Evolutionary conservation across 2,797 vertebrate genomes (phyloP).

Genomic region (Peromyscus nudipes): DNA sequence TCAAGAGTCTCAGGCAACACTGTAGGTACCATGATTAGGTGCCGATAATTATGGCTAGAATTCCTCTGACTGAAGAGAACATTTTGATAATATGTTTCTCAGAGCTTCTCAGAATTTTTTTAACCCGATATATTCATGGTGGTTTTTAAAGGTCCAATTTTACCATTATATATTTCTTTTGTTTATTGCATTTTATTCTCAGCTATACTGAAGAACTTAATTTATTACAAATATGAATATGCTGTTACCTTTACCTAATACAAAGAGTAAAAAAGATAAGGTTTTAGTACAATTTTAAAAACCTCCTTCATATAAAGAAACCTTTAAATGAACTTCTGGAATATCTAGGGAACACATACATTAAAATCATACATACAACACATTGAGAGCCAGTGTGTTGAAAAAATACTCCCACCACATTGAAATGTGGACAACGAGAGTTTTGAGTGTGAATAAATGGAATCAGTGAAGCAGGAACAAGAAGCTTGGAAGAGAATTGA

Average conservation of each 20-base stretch:
- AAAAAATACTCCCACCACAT: background rate
- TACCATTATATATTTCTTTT: constrained; percentile 20
- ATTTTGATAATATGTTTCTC: constrained; percentile 54
- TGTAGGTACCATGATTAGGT: constrained; percentile 62
- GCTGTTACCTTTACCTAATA: background rate
- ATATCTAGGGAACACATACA: background rate
- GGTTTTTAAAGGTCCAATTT: background rate
- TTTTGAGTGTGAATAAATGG: background rate
- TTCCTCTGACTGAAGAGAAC: constrained; percentile 70
- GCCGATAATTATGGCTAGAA: constrained; percentile 67
- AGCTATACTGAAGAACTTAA: background rate
- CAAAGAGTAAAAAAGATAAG: background rate
- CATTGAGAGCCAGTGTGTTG: background rate
- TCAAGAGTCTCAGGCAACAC: constrained; percentile 53
- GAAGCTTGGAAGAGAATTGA: background rate
- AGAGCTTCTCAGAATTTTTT: constrained; percentile 46
- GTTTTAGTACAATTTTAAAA: constrained; percentile 16
- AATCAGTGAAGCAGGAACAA: background rate
- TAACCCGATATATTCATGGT: constrained; percentile 12
- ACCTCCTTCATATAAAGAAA: background rate
- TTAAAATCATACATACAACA: background rate
- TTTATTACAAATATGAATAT: background rate
- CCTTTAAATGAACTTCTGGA: background rate
- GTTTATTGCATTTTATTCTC: background rate
- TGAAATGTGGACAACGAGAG: background rate